Base-by-base conservation (phyloP, 2,113 vertebrate species). In the Chamaetylas fuelleborni region DNA sequence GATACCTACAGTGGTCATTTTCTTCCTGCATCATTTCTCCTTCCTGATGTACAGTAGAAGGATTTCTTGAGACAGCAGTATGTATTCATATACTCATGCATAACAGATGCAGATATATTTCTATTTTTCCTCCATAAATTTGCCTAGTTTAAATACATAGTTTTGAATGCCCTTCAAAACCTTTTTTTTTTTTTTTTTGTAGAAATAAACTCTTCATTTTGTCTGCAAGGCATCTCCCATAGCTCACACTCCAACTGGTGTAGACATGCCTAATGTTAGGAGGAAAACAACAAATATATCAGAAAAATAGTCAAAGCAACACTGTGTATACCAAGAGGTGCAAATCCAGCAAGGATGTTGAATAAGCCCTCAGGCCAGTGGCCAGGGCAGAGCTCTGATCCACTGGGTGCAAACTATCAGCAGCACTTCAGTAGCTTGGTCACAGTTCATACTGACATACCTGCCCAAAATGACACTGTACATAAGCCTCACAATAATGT, bases 111-210 rank as follows among this genome's bases (percentile, higher is more conserved):
- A 3, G 47, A 69, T n/a, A 45, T 25, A 81, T 28, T 38, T 53
- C 6, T 28, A 18, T 38, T 93, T 90, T 67, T 36, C 38, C 31
- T 87, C 53, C 29, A 40, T 56, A 67, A 54, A 67, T 76, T 56
- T 79, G 13, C 12, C 31, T 57, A 31, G 38, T 81, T 81, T 60
- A 82, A 91, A 51, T 28, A 38, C 12, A 50, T 9, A 8, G 8
- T 43, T 92, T 76, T 81, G 40, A 34, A 26, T n/a, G 11, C 8
- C 8, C 5, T 65, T 45, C 3, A 6, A 0, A 0, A 28, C 33
- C 48, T 26, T 14, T 14, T 36, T 56, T 54, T 67, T 48, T 70
- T 47, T 50, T 43, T 26, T 26, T 72, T 24, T 0, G 20, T 42
- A 61, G 25, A 87, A 92, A 65, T 25, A 42, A 90, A 8, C 8